A percentile compares a stretch with the other conserved stretches of the same genome.
Conservation (phyloP, 53 echinoderm and acorn worm species). For the Zoroaster sp. region DNA sequence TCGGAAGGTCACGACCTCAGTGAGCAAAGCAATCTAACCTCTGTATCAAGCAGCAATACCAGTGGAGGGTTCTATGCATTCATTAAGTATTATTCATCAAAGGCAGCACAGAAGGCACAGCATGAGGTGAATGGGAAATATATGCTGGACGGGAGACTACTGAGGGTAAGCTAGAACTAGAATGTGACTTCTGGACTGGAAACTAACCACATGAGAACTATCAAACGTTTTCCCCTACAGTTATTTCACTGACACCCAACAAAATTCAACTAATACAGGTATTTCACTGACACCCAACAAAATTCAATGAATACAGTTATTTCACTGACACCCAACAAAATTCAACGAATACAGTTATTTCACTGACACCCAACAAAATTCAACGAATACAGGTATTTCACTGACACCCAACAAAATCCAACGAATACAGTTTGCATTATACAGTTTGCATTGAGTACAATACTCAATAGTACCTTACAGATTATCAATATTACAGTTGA, state of each 20-base stretch:
- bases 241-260: background rate
- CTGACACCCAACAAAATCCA: too few relatives aligned
- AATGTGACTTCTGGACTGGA: too few relatives aligned
- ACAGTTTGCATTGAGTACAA: too few relatives aligned
- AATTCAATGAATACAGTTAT: too few relatives aligned
- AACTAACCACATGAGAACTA: background rate
- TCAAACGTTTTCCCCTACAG: background rate
- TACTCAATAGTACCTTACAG: too few relatives aligned
- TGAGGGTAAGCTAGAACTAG: slow-evolving; percentile 65
- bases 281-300: too few relatives aligned
- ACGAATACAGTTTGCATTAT: too few relatives aligned
- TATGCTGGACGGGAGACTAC: slow-evolving; percentile 59
- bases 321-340: too few relatives aligned
- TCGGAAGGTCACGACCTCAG: background rate
- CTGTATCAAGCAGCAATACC: background rate
- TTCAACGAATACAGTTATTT: too few relatives aligned
- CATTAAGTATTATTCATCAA: slow-evolving; percentile 70
- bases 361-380: too few relatives aligned
- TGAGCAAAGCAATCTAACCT: background rate
- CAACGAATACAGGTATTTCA: too few relatives aligned
- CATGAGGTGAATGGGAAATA: slow-evolving; percentile 48
- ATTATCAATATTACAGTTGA: background rate
- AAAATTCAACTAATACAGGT: background rate
- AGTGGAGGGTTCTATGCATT: slow-evolving; percentile 60
- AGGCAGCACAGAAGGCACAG: slow-evolving; percentile 52